Evolutionary conservation across 2,888 invertebrate species (phyloP), one percentile per base, ranked within the genome.

Genomic region (Drosophila recens): DNA sequence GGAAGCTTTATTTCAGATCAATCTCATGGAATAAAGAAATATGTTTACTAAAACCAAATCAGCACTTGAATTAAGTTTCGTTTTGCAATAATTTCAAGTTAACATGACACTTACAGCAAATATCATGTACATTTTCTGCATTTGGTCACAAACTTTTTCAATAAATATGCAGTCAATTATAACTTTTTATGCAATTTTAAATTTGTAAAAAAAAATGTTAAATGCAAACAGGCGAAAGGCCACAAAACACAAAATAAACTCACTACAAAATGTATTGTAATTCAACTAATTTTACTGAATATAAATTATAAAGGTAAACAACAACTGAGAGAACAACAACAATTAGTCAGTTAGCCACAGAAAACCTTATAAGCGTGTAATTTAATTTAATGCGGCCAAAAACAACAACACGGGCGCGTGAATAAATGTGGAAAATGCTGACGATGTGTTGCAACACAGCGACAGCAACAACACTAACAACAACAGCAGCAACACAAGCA

Each of bases 271-370:
- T 71, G 79, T 77, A 85, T 83, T 83, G 79, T 79, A 85, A 83
- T 83, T 86, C 75, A 75, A 68, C 83, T 86, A 86, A 86, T 86
- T 85, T 81, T 58, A 68, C 73, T 72, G 68, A 71, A 78, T 74
- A 75, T 79, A 70, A 75, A 80, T 72, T 69, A 65, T 63, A 59
- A 79, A 75, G 67, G 66, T 65, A 61, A 78, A 52, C n/a, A n/a
- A n/a, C n/a, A n/a, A n/a, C n/a, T n/a, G n/a, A n/a, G 57, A 49
- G 43, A 49, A 45, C 65, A 64, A 52, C 78, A 61, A 67, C 72
- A 65, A 76, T 75, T 72, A 66, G 69, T 59, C 62, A 52, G 65
- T 43, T 30, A 38, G 64, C 67, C 64, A 67, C 67, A 69, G 67
- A 66, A 64, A 70, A 43, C 68, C 77, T 64, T 75, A 78, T 64